Base-by-base conservation (phyloP, 2,888 invertebrate genomes). In the Linyphia triangularis region DNA sequence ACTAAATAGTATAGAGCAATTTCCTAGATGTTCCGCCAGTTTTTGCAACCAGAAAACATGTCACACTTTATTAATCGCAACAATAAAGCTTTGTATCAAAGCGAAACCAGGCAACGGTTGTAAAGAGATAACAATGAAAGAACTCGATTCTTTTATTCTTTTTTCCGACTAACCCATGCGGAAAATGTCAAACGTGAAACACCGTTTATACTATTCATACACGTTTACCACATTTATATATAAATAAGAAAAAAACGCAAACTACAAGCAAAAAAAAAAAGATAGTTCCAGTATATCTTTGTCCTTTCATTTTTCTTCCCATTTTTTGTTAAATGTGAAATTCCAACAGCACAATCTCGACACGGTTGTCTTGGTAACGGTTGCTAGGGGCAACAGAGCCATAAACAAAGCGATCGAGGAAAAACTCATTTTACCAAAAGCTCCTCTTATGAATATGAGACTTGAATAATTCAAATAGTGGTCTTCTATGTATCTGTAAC, bases 361-460 rank as follows among this genome's bases (percentile, higher is more conserved):
- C 57, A 33, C 13, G 22, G 78, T 78, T 67, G n/a, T 51, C 30
- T 13, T 40, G 63, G 51, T 22, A 43, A 85, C 63, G 59, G 78
- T 85, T 72, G 85, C 63, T 19, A 72, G 16, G 83, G 69, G 70
- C 43, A 85, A 85, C 78, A n/a, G 40, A 77, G 40, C 77, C 30
- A 63, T 70, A 85, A 85, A 69, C 69, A 85, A 85, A 70, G 43
- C 24, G 51, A 7, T 77, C 37, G 19, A 9, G 78, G 69, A 85
- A 78, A 85, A 85, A 85, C 78, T 78, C 78, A 85, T 85, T 78
- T 70, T 43, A 43, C 30, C 78, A 37, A 85, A 85, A 85, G 78
- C 70, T 37, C 26, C 85, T 59, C 78, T 70, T 85, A 85, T 85
- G 85, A 85, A 85, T 85, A 85, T 85, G 70, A 85, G 69, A 72